phyloP scores from a whole-genome alignment of 2,888 invertebrate genomes.

The Leucania comma region DNA sequence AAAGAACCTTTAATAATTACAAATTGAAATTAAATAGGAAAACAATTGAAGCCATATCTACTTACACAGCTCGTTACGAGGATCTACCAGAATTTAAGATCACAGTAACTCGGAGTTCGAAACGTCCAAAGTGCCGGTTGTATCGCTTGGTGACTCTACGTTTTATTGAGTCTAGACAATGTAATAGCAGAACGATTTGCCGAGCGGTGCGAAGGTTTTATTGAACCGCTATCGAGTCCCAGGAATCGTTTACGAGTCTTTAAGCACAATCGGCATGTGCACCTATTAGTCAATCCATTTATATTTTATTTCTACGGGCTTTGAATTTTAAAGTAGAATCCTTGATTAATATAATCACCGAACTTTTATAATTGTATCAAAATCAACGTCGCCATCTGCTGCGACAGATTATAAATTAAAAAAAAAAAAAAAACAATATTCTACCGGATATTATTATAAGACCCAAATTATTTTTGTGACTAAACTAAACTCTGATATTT shows the following conservation, averaged over 20 bases:
- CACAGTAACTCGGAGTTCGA: background rate
- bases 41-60: background rate
- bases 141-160: slow-evolving; percentile 68
- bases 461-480: slow-evolving; percentile 75
- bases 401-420: slow-evolving; percentile 81
- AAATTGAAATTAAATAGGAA: background rate
- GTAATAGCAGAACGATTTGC: slow-evolving; percentile 76
- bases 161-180: slow-evolving; percentile 80
- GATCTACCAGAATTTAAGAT: background rate
- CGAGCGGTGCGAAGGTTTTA: slow-evolving; percentile 72
- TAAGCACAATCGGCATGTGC: slow-evolving; percentile 62
- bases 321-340: slow-evolving; percentile 22
- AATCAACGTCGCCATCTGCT: slow-evolving; percentile 82
- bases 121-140: slow-evolving; percentile 56
- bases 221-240: slow-evolving; percentile 74
- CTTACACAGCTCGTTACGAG: background rate
- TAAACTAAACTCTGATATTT: slow-evolving; percentile 71
- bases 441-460: slow-evolving; percentile 84
- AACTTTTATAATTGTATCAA: slow-evolving; percentile 67
- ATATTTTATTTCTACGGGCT: slow-evolving; percentile 32
- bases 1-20: background rate
- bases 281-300: slow-evolving; percentile 64
- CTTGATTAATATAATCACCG: slow-evolving; percentile 43
- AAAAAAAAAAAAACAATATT: slow-evolving; percentile 77
- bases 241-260: slow-evolving; percentile 68